A percentile compares a stretch with the other conserved stretches of the same genome.
Evolutionary conservation across 2,888 invertebrate genomes (phyloP).

Genomic region (Torymus aiolomorphi): DNA sequence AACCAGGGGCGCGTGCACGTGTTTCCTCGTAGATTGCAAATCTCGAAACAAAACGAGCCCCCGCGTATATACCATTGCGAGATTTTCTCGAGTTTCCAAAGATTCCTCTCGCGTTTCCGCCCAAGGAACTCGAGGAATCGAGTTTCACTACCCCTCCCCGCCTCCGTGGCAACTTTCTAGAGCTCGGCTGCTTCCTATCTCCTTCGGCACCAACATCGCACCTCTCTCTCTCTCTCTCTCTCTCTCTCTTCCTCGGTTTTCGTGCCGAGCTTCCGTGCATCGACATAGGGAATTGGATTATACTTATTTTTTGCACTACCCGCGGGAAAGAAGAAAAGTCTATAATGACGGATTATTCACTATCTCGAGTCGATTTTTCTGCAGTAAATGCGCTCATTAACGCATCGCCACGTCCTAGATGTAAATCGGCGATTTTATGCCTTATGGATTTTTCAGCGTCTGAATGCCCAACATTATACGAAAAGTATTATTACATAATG

Average conservation of each 20-base stretch:
- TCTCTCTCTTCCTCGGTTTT: slow-evolving; percentile 3
- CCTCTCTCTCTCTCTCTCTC: too few species aligned
- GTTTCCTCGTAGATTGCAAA: background rate
- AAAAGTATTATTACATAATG: too few species aligned
- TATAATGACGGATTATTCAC: slow-evolving; percentile 49
- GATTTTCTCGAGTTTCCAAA: slow-evolving; percentile 53
- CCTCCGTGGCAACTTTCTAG: slow-evolving; percentile 18
- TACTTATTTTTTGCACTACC: slow-evolving; percentile 47
- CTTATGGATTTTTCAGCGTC: slow-evolving; percentile 6
- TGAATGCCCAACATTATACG: too few species aligned
- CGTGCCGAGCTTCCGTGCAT: slow-evolving; percentile 2
- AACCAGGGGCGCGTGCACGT: too few species aligned
- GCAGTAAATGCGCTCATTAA: background rate
- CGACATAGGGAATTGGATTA: slow-evolving; percentile 46
- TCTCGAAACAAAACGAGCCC: slow-evolving; percentile 25
- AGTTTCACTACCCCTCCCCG: slow-evolving; percentile 46
- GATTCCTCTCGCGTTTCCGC: slow-evolving; percentile 55
- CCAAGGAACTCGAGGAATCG: slow-evolving; percentile 55
- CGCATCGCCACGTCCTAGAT: background rate
- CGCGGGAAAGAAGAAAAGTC: slow-evolving; percentile 27
- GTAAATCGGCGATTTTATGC: background rate
- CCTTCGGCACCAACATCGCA: background rate
- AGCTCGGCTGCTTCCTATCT: background rate
- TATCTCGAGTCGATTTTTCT: slow-evolving; percentile 28
- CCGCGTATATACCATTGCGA: slow-evolving; percentile 9